Conservation (phyloP, 2,797 vertebrate genomes). For the Ciconia nigra region DNA sequence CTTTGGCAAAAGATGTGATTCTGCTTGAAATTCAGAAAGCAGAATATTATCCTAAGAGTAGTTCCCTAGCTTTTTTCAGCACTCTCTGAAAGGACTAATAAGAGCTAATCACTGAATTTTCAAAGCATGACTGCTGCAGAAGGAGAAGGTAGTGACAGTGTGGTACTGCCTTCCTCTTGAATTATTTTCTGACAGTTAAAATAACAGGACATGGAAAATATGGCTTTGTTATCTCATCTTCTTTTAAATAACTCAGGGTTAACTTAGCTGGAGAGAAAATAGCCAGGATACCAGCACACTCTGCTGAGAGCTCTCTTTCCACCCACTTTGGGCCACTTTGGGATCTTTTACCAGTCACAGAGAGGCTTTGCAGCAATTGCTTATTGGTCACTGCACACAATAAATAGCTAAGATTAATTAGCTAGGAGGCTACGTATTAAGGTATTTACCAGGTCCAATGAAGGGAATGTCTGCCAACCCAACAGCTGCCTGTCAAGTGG, state of each 20-base stretch:
- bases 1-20: not conserved
- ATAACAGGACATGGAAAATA: not conserved
- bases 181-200: not conserved
- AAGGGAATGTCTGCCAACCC: not conserved
- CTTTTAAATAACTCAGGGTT: not conserved
- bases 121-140: not conserved
- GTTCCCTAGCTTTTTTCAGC: not conserved
- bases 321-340: not conserved
- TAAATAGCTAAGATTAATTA: not conserved
- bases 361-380: not conserved
- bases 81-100: fast-evolving
- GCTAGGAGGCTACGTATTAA: not conserved
- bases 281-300: not conserved
- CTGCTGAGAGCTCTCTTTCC: not conserved
- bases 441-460: not conserved
- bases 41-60: not conserved
- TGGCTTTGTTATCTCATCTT: not conserved
- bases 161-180: not conserved
- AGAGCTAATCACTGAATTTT: not conserved
- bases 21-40: not conserved
- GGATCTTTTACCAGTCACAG: not conserved
- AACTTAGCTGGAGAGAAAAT: not conserved
- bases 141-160: not conserved
- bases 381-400: not conserved
- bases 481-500: not conserved